Base-by-base conservation (phyloP, 2,113 vertebrate genomes). In the Psittacula cyanocephala region DNA sequence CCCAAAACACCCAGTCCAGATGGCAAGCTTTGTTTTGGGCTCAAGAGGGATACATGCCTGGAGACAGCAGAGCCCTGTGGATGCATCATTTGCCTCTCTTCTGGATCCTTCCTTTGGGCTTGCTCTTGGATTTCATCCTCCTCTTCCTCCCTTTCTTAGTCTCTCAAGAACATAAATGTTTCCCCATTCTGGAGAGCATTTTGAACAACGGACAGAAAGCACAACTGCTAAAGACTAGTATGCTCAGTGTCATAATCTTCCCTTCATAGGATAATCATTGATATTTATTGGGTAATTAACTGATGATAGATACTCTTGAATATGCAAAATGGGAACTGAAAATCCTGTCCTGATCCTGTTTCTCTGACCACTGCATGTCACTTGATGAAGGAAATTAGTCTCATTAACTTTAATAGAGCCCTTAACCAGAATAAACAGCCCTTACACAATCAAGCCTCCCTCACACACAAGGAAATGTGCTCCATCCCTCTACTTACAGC, bases 11-110 rank as follows among this genome's bases (percentile, higher is more conserved):
- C 31, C 64, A 29, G 10, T 15, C 60, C 1, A 2, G 49, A 31
- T n/a, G n/a, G 12, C 0, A 2, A n/a, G 12, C 44, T 20, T 12
- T 60, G 14, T 24, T 17, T 68, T 69, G 33, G 23, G 23, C 7
- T 89, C 27, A 10, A 15, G 5, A 15, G 17, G 29, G 77, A 60
- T 10, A 28, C 15, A 13, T 0, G 1, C 13, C 14, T 20, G 37
- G 72, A 70, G 43, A 53, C n/a, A 13, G 7, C 46, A 39, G 24
- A 57, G 23, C 53, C 27, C 23, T 5, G 0, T 0, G 4, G 13
- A 15, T 44, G 3, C 27, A 14, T 31, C 7, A 0, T 2, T 65
- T 63, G 15, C 74, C 22, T 37, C 28, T 49, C 28, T 31, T 47
- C 24, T 33, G 29, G 31, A 44, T 55, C 41, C 20, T 60, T 39